Base-by-base conservation (phyloP, 1,140 invertebrate genomes). In the Drosophila saltans region DNA sequence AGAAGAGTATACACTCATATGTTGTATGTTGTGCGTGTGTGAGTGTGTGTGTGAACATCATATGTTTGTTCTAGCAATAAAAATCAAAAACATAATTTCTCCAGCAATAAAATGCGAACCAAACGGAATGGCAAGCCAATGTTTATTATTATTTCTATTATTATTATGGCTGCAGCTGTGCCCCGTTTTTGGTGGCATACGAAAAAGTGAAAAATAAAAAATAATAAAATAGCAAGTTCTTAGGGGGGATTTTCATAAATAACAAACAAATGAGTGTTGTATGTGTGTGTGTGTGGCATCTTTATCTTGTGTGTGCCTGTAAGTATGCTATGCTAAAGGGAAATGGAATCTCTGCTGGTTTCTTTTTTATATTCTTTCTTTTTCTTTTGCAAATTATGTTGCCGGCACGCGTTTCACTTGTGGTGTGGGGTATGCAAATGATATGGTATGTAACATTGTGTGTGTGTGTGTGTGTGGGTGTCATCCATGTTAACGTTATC, bases 1-100 rank as follows among this genome's bases (percentile, higher is more conserved):
- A 26, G 28, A 36, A 21, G 21, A 33, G 36, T 67, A 58, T 69
- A 33, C 33, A 33, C 33, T 36, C 33, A 36, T 36, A 36, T 36
- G 33, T 36, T 36, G 28, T 26, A 55, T 52, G 40, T 16, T 16
- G 16, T 16, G 16, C 16, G 28, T 43, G 55, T 24, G 39, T 57
- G 56, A 21, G 58, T 58, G 67, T 61, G 63, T 61, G 48, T 55
- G 45, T 56, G 65, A 84, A 83, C 89, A 91, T 90, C 90, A 91
- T 91, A 91, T 91, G 90, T 89, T 91, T 60, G 74, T 39, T 43
- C 67, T 36, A 43, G 88, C 77, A 91, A 91, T 91, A 91, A 91
- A 91, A 91, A 90, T 90, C 80, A 91, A 91, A 90, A 83, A 70
- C 80, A 81, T 91, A 81, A 91, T 91, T 91, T 91, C 70, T 70